Base-by-base conservation (phyloP, 2,113 vertebrate genomes). In the Vimba vimba region DNA sequence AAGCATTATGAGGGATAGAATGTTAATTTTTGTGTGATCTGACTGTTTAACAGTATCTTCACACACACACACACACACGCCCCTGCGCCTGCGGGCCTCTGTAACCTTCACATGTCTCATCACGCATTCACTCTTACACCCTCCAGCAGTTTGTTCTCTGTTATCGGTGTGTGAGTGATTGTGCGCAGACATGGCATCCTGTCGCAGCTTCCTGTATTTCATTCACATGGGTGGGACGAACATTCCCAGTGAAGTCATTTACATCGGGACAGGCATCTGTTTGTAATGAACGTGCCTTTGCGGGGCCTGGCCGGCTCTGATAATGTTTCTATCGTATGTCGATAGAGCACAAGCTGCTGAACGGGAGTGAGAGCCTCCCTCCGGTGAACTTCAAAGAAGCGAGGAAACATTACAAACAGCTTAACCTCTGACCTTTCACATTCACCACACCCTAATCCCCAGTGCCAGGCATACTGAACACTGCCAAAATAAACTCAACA, bases 151-250 rank as follows among this genome's bases (percentile, higher is more conserved):
- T 11, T 47, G 25, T 36, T 39, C 43, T 55, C 52, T 64, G 19
- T 83, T 87, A 89, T 89, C 88, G 30, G 88, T 87, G 83, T 86
- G 23, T 86, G 23, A 55, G 27, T 79, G 86, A 83, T 55, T 74
- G 77, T 81, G 57, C 43, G 60, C 87, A 86, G 87, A 85, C 52
- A 47, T 81, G 77, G 75, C 59, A 75, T 86, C 84, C 64, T 68
- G 83, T 79, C 13, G 9, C 8, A 55, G 75, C 74, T 85, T 82
- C 73, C 81, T 47, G 59, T 25, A 71, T 68, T 81, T 60, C 77
- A 79, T 64, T 83, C 69, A 36, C 27, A 83, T 45, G 79, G 83
- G 83, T 81, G 82, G 85, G 27, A 79, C 36, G 39, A 43, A 19
- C 64, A 39, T 79, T 66, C 80, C 79, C 27, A 25, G 27, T 45